Percentiles rank a stretch among this genome's conserved stretches.
These are phyloP conservation scores for Caenorhabditis angaria DNA, from an alignment of 2,888 invertebrate species.

Conservation along the genomic window DNA sequence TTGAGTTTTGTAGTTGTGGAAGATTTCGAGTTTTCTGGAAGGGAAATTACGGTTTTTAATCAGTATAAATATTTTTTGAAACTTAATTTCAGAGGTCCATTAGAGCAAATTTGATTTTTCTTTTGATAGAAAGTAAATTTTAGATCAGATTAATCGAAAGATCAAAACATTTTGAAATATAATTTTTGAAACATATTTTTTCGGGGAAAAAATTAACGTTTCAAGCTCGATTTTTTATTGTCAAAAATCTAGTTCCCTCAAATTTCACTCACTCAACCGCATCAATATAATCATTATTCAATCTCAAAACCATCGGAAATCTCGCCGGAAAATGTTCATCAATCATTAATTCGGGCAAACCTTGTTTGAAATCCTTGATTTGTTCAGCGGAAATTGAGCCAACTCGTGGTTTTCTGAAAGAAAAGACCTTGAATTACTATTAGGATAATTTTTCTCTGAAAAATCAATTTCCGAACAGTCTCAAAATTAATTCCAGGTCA, in stretches of 20 bases:
- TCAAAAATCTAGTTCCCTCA: not conserved
- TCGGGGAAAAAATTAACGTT: not conserved
- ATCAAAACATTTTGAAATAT: too few species aligned
- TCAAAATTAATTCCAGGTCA: too few species aligned
- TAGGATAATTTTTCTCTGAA: not conserved
- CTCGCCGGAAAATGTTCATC: conserved; percentile 57
- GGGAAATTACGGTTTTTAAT: not conserved
- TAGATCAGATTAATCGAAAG: too few species aligned
- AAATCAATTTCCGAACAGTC: not conserved
- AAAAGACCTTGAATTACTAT: conserved; percentile 3
- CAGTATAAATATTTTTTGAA: too few species aligned
- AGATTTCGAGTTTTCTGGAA: conserved; percentile 42
- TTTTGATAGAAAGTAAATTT: too few species aligned
- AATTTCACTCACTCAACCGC: not conserved
- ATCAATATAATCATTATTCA: conserved; percentile 16
- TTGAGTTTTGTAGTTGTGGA: conserved; percentile 50
- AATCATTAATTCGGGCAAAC: conserved; percentile 56
- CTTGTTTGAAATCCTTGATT: conserved; percentile 62
- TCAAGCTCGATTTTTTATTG: not conserved
- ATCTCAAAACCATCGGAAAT: conserved; percentile 22
- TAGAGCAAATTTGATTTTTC: too few species aligned
- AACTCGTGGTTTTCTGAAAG: conserved; percentile 37
- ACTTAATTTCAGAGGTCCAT: too few species aligned
- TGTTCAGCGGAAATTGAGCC: conserved; percentile 58
- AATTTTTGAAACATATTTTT: too few species aligned